phyloP scores from a whole-genome alignment of 2,797 vertebrate species.

The Thripadectes ignobilis region DNA sequence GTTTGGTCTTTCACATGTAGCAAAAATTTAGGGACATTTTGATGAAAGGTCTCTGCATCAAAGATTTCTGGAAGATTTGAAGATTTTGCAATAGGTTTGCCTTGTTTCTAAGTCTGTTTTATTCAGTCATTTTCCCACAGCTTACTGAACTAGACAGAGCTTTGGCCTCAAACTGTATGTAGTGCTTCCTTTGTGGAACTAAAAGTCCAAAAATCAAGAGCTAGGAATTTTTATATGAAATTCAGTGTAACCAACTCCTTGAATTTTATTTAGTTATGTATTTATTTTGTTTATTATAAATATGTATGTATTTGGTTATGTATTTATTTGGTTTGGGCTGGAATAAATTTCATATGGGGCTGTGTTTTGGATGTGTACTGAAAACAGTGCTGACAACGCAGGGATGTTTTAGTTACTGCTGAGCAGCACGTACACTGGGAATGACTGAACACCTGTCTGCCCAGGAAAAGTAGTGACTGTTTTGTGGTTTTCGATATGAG shows the following conservation, averaged over 20 bases:
- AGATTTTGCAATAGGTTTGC: background rate
- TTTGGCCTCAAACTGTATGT: background rate
- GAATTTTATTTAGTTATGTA: background rate
- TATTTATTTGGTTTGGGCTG: background rate
- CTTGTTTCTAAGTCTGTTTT: background rate
- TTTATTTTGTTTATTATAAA: no score
- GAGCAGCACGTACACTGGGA: background rate
- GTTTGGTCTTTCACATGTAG: background rate
- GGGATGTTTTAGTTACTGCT: background rate
- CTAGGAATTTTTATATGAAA: background rate
- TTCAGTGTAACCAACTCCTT: background rate
- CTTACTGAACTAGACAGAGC: background rate
- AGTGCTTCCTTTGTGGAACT: background rate
- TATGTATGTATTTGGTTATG: no score
- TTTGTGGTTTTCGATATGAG: background rate
- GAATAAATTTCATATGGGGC: background rate
- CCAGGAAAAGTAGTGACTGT: rapidly evolving
- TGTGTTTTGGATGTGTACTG: background rate
- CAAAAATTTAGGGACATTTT: background rate
- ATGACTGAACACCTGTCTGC: background rate
- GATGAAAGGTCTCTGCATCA: background rate
- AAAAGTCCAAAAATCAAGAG: background rate
- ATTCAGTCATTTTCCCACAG: background rate
- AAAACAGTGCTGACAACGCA: background rate
- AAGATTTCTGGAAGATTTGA: background rate